Evolutionary conservation across 1,140 invertebrate genomes (phyloP), one percentile per base, ranked within the genome.

Genomic region (Stenopsyche tienmushanensis): DNA sequence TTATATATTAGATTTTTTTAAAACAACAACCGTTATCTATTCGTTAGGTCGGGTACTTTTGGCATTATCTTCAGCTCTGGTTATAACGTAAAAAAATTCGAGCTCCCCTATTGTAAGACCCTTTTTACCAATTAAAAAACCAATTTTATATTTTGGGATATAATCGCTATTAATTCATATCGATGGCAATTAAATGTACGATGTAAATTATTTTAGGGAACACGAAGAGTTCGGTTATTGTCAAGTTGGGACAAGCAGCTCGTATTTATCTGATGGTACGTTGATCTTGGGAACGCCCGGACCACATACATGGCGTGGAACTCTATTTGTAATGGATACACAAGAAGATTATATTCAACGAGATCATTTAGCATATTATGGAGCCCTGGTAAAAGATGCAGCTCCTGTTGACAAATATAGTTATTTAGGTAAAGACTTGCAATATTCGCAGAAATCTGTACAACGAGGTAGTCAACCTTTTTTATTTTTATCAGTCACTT

Each of bases 201-300:
- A 39, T 39, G 10, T 41, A 41, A 41, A 41, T 52, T 39, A 18
- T 79, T 82, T 62, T 75, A 90, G 88, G 72, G 88, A 86, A 18
- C 91, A 95, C 73, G 89, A 93, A 78, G 88, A 94, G 74, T 95
- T 88, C 76, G 93, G 92, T 0, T 93, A 89, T 73, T 98, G 96
- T 79, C 95, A 97, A 81, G 92, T 91, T 41, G 95, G 96, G 7
- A 95, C 92, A 0, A 95, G 92, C 73, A 90, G 89, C 64, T 81
- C 88, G 0, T 78, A 94, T 20, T 80, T 93, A 9, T 83, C 89
- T 21, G 91, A 94, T 71, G 88, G 93, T 73, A 89, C 87, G 15
- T 85, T 90, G 18, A 77, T 96, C 0, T 83, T 96, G 65, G 94
- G 94, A 7, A 86, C 91, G 13, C 94, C 94, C 1, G 93, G 93